Percentiles rank a stretch among this genome's conserved stretches.
phyloP scores from a whole-genome alignment of 1,140 invertebrate genomes.

The Pseudoatta argentina region DNA sequence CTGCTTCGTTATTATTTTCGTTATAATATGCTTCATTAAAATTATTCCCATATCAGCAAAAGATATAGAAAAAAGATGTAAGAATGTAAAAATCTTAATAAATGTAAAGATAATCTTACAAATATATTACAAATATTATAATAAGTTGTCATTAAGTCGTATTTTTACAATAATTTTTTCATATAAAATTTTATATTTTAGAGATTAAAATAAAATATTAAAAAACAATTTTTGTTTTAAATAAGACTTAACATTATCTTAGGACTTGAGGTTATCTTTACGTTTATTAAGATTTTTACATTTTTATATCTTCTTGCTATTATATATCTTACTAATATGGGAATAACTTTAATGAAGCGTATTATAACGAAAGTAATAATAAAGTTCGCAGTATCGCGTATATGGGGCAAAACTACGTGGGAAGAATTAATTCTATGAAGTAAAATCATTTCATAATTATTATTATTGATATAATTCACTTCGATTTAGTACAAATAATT shows the following conservation, averaged over 20 bases:
- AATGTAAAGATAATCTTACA: background rate
- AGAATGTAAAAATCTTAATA: background rate
- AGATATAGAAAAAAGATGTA: background rate
- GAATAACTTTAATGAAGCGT: conserved; percentile 23
- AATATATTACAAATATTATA: background rate
- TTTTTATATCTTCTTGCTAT: background rate
- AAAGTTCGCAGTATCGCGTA: conserved; percentile 13
- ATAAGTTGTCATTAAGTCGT: background rate
- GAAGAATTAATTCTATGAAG: conserved; percentile 47
- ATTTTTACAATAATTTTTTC: background rate
- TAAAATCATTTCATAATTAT: no score
- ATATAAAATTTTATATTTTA: background rate
- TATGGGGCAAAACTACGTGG: conserved; percentile 5
- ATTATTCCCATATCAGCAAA: background rate
- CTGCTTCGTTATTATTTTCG: conserved; percentile 36
- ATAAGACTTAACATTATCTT: background rate
- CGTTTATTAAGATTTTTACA: background rate
- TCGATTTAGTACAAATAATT: background rate
- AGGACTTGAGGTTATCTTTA: background rate
- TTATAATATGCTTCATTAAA: conserved; percentile 36
- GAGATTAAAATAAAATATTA: background rate
- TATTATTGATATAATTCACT: no score
- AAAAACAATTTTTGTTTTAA: background rate
- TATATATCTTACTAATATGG: background rate
- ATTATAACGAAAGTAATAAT: conserved; percentile 45